These are phyloP conservation scores for Apotomis capreana DNA, from an alignment of 2,888 invertebrate genomes.

Conservation along the genomic window DNA sequence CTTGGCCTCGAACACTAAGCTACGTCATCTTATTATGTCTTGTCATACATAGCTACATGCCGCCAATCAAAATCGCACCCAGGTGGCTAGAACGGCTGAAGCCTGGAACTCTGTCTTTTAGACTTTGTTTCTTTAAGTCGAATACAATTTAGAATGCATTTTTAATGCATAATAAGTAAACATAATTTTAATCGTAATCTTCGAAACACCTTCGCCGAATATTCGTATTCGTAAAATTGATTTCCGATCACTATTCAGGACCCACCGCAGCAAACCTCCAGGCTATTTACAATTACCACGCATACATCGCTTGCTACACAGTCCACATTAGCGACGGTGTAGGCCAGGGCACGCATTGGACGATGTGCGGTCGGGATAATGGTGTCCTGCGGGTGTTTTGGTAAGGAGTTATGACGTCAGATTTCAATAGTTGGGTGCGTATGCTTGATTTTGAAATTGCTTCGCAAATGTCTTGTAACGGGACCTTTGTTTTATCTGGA, in stretches of 20 bases:
- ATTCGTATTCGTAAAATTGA: neutral
- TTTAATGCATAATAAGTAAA: no score
- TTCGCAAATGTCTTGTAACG: neutral
- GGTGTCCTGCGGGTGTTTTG: conserved; percentile 22
- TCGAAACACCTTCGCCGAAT: neutral
- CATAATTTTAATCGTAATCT: no score
- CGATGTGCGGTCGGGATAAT: conserved; percentile 18
- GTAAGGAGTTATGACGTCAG: conserved; percentile 33
- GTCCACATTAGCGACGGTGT: conserved; percentile 5
- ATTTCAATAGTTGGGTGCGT: conserved; percentile 11
- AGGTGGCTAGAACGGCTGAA: no score
- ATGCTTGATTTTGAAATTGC: conserved; percentile 21
- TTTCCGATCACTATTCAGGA: conserved; percentile 42
- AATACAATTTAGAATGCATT: no score
- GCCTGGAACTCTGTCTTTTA: no score
- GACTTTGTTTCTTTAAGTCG: no score
- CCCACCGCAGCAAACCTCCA: conserved; percentile 55
- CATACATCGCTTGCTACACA: conserved; percentile 47
- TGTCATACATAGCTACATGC: no score
- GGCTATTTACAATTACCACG: conserved; percentile 47
- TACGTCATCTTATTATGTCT: no score
- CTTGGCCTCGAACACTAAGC: no score
- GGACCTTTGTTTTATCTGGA: neutral
- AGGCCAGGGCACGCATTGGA: conserved; percentile 19
- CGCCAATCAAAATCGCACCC: no score